Conservation (phyloP, 2,113 vertebrate genomes). For the Helogale parvula region DNA sequence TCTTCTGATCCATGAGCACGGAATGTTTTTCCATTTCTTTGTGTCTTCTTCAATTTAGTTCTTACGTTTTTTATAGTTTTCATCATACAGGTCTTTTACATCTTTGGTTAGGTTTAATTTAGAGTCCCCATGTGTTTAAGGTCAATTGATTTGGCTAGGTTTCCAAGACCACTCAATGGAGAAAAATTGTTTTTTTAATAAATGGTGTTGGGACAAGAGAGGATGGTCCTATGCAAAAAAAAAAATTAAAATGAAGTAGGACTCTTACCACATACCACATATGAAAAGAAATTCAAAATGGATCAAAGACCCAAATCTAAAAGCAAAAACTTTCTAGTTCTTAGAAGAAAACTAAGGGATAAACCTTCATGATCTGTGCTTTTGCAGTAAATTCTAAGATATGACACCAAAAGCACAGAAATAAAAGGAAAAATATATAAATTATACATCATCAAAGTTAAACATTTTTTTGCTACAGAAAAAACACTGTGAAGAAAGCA, state of each 20-base stretch:
- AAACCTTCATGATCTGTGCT: neutral
- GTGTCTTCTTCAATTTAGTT: no score
- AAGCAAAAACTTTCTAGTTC: neutral
- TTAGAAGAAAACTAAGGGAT: neutral
- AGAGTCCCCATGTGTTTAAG: no score
- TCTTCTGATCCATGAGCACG: no score
- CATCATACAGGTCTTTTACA: no score
- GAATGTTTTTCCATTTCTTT: no score
- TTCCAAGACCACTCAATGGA: neutral
- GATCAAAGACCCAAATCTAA: neutral
- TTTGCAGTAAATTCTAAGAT: neutral
- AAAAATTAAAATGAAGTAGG: neutral
- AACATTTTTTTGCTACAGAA: neutral
- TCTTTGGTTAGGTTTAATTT: no score
- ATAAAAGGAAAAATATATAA: neutral
- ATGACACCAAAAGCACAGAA: neutral
- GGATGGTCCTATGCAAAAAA: neutral
- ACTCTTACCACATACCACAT: neutral
- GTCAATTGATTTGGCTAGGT: no score
- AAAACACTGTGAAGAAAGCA: no score
- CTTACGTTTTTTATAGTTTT: no score
- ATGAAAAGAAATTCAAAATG: neutral
- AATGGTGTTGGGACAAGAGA: neutral
- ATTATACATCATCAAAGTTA: neutral
- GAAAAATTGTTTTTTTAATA: neutral